Evolutionary conservation across 2,888 invertebrate species (phyloP), one percentile per base, ranked within the genome.

Genomic region (Pseudoips prasinana): DNA sequence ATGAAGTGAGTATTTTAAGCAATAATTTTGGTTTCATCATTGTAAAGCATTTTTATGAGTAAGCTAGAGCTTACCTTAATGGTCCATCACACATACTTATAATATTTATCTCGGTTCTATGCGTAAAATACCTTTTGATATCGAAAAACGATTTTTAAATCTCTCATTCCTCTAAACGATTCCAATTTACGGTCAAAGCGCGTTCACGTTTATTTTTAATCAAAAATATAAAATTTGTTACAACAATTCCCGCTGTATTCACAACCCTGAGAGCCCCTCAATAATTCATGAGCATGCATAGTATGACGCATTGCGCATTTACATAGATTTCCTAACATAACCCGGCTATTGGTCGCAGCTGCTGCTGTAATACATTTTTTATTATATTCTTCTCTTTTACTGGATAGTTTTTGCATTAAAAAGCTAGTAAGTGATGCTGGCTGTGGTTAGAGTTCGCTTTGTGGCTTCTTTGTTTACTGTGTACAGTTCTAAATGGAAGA

Each of bases 241-340:
- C 5, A 14, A 14, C 2, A 14, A 3, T 14, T 3, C 5, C 3
- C 5, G 14, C 5, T 14, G 14, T 14, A 5, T 14, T 14, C 20
- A 27, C 49, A 56, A 24, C 55, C 55, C 46, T 53, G 36, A 39
- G 22, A 28, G 19, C 25, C 46, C 46, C 51, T 81, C 63, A 72
- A 82, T 82, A 73, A 80, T 81, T 74, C 80, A 81, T 79, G 73
- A 80, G 69, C 46, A 46, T 59, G 67, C 62, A 66, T 67, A 46
- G 60, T 63, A 65, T 75, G 77, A 79, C 75, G 80, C 74, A 78
- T 70, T 73, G 78, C 72, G 73, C 69, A 79, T 82, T 81, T 80
- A 72, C 81, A 79, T 84, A 81, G 62, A 73, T 74, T 69, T 64
- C 58, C 58, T 55, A 72, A 65, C 54, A 52, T 45, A 40, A n/a